Percentiles rank a stretch among this genome's conserved stretches.
Evolutionary conservation across 2,888 invertebrate genomes (phyloP).

Genomic region (Frankliniella intonsa): DNA sequence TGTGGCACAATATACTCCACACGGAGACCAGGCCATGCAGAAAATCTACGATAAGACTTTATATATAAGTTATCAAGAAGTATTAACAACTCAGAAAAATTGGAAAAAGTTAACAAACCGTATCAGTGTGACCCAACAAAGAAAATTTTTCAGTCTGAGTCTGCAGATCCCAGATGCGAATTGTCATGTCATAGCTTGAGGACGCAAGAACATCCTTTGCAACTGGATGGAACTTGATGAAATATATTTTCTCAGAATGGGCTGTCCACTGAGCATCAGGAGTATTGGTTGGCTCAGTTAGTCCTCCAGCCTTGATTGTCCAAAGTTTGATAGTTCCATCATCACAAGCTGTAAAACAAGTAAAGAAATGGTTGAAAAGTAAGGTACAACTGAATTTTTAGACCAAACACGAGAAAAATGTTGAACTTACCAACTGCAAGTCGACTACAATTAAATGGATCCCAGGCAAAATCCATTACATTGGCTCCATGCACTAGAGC

Average conservation of each 20-base stretch:
- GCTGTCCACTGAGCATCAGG: slow-evolving; percentile 66
- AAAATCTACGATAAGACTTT: slow-evolving; percentile 58
- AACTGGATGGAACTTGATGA: slow-evolving; percentile 85
- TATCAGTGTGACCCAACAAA: slow-evolving; percentile 74
- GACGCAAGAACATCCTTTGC: slow-evolving; percentile 81
- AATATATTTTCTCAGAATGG: slow-evolving; percentile 86
- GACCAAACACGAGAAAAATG: neutral
- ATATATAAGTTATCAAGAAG: neutral
- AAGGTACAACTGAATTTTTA: neutral
- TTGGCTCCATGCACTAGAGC: slow-evolving; percentile 86
- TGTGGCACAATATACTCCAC: slow-evolving; percentile 79
- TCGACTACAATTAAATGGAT: slow-evolving; percentile 77
- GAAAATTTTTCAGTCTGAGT: slow-evolving; percentile 60
- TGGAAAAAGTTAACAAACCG: slow-evolving; percentile 46
- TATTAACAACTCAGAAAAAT: neutral
- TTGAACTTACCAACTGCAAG: slow-evolving; percentile 63
- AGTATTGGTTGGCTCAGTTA: slow-evolving; percentile 73
- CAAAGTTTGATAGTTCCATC: slow-evolving; percentile 79
- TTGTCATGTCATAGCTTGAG: slow-evolving; percentile 84
- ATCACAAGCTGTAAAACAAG: slow-evolving; percentile 63
- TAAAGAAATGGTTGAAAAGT: neutral
- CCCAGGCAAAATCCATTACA: slow-evolving; percentile 91
- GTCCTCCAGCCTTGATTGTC: slow-evolving; percentile 67
- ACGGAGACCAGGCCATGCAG: slow-evolving; percentile 88
- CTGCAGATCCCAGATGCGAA: slow-evolving; percentile 80